Conservation (phyloP, 1,140 invertebrate species). For the Drosophila ogumai region DNA sequence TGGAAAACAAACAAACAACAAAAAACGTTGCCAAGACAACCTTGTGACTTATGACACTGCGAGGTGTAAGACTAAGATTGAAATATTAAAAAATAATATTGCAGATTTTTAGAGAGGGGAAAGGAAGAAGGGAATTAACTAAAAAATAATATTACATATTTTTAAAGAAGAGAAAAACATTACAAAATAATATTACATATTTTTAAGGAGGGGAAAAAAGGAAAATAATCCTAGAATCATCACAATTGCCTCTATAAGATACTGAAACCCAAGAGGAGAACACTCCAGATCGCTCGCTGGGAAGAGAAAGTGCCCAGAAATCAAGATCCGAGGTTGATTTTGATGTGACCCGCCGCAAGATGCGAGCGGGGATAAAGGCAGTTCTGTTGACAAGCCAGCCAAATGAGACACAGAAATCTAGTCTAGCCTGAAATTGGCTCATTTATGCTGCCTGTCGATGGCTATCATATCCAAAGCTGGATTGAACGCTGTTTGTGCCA, state of each 20-base stretch:
- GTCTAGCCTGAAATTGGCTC: constrained; percentile 70
- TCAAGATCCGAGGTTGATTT: constrained; percentile 52
- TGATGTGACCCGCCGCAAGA: constrained; percentile 40
- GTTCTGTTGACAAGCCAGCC: constrained; percentile 7
- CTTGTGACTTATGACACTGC: constrained; percentile 21
- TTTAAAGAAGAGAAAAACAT: too few relatives aligned
- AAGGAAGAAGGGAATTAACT: too few relatives aligned
- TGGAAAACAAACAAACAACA: constrained; percentile 7
- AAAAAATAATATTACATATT: too few relatives aligned
- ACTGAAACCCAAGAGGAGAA: neutral
- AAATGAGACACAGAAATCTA: constrained; percentile 60
- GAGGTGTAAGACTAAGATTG: neutral
- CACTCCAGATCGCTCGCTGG: neutral
- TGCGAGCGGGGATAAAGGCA: constrained; percentile 1
- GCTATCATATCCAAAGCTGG: constrained; percentile 32
- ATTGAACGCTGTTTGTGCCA: constrained; percentile 55
- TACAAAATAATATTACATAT: too few relatives aligned
- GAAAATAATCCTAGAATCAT: neutral
- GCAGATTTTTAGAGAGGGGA: neutral
- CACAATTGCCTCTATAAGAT: neutral
- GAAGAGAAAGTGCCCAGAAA: constrained; percentile 64
- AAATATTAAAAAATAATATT: neutral
- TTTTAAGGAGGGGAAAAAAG: neutral
- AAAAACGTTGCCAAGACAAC: constrained; percentile 17
- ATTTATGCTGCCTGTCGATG: constrained; percentile 47